phyloP scores from a whole-genome alignment of 2,797 vertebrate genomes.

The Syndactyla subalaris region DNA sequence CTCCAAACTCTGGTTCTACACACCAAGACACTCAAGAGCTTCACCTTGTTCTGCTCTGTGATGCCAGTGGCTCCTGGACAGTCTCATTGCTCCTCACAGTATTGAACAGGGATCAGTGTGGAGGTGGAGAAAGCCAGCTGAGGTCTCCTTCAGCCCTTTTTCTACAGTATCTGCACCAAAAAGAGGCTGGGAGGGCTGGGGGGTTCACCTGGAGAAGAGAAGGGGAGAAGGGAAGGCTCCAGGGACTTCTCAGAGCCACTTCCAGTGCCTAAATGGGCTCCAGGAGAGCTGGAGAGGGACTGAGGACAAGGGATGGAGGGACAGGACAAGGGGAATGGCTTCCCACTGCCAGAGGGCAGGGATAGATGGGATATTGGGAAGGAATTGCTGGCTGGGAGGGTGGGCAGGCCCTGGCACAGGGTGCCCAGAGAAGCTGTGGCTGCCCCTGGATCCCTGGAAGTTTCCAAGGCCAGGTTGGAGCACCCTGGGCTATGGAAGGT shows the following conservation, averaged over 20 bases:
- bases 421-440: background rate
- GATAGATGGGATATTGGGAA: background rate
- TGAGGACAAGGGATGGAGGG: background rate
- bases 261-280: background rate
- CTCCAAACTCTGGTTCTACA: background rate
- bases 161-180: background rate
- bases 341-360: background rate
- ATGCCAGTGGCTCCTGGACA: background rate
- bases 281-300: background rate
- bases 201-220: background rate
- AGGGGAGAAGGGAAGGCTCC: background rate
- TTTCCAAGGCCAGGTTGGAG: background rate
- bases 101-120: rapidly evolving
- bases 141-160: background rate
- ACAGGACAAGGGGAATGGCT: background rate
- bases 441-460: background rate
- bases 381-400: background rate
- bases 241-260: background rate
- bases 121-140: background rate
- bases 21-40: background rate
- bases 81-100: background rate
- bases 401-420: background rate
- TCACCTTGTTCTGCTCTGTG: background rate
- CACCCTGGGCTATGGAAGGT: background rate
- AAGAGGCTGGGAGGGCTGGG: background rate